Conservation (phyloP, 2,888 invertebrate species). For the Pantelozetes paolii region DNA sequence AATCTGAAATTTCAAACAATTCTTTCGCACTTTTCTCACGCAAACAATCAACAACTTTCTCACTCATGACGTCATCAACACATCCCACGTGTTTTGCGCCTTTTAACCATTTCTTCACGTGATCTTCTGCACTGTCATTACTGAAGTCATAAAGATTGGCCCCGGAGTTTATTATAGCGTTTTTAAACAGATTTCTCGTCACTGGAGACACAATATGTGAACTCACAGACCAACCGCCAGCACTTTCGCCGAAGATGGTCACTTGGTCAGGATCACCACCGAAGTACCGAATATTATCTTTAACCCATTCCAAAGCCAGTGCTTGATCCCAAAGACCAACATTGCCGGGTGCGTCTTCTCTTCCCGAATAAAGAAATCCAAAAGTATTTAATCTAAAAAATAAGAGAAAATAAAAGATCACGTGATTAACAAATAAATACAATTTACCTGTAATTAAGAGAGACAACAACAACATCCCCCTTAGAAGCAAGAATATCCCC, state of each 20-base stretch:
- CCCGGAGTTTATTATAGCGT: constrained; percentile 30
- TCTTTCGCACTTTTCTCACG: neutral
- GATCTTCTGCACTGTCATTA: neutral
- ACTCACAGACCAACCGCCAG: constrained; percentile 36
- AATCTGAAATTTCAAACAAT: neutral
- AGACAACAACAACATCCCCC: constrained; percentile 13
- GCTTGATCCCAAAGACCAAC: constrained; percentile 38
- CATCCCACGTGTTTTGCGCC: constrained; percentile 44
- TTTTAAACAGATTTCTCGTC: constrained; percentile 12
- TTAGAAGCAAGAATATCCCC: constrained; percentile 13
- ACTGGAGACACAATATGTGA: constrained; percentile 31
- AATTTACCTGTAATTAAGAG: constrained; percentile 29
- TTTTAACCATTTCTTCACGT: constrained; percentile 34
- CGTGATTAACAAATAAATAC: neutral
- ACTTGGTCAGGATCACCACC: constrained; percentile 36
- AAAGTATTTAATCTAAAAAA: constrained; percentile 1
- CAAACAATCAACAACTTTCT: constrained; percentile 8
- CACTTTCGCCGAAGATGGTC: constrained; percentile 34
- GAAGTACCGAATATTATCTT: constrained; percentile 37
- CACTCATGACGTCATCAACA: constrained; percentile 26
- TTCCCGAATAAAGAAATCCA: constrained; percentile 36
- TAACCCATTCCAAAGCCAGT: constrained; percentile 38
- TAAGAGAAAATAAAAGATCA: neutral
- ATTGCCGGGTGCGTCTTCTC: constrained; percentile 37
- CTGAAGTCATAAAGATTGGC: neutral